These are phyloP conservation scores for Diachasmimorpha longicaudata DNA, from an alignment of 1,140 invertebrate species.

Conservation along the genomic window DNA sequence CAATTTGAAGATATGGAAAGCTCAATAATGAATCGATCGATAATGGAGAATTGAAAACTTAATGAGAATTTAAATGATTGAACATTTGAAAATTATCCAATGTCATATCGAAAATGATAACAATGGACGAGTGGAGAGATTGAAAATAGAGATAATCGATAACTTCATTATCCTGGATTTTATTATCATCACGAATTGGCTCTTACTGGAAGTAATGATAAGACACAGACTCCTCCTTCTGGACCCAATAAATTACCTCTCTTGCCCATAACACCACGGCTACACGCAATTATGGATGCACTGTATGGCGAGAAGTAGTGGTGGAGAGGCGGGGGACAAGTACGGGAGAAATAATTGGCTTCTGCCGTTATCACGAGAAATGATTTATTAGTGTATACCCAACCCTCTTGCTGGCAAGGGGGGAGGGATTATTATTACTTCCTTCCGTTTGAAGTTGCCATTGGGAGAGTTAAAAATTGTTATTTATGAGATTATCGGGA, in stretches of 20 bases:
- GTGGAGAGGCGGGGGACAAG: background rate
- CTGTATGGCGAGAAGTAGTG: background rate
- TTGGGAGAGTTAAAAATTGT: background rate
- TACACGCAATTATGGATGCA: slow-evolving; percentile 8
- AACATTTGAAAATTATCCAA: background rate
- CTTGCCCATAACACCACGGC: background rate
- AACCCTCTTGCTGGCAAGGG: background rate
- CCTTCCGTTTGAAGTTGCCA: slow-evolving; percentile 1
- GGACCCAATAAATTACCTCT: slow-evolving; percentile 4
- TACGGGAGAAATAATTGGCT: slow-evolving; percentile 4
- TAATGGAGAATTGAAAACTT: no score
- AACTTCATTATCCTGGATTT: background rate
- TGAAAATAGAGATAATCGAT: background rate
- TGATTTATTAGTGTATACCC: slow-evolving; percentile 5
- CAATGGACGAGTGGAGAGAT: background rate
- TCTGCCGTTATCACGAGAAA: slow-evolving; percentile 6
- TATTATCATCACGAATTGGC: slow-evolving; percentile 2
- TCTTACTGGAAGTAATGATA: slow-evolving; percentile 1
- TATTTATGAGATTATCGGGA: background rate
- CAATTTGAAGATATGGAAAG: no score
- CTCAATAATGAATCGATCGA: no score
- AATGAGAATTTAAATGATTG: background rate
- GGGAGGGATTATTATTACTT: slow-evolving; percentile 3
- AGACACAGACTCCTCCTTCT: background rate
- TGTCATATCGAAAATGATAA: no score